phyloP scores from a whole-genome alignment of 2,797 vertebrate genomes.

The Hirundo rustica region DNA sequence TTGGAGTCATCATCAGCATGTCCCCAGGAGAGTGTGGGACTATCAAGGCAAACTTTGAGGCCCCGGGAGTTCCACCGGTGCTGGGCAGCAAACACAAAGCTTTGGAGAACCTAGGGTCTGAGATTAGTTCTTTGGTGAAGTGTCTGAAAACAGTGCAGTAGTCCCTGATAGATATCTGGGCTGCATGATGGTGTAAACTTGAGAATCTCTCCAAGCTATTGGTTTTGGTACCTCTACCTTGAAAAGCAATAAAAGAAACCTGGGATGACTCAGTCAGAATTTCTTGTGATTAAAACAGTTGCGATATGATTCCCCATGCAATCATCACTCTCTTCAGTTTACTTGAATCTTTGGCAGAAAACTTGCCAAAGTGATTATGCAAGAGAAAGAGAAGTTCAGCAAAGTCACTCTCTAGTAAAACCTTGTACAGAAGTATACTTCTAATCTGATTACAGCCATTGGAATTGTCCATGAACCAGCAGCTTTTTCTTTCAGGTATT shows the following conservation, averaged over 20 bases:
- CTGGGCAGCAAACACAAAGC: neutral
- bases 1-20: neutral
- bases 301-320: neutral
- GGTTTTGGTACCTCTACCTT: neutral
- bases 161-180: neutral
- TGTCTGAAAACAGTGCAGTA: neutral
- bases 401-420: neutral
- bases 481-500: neutral
- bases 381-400: neutral
- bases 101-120: neutral
- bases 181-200: neutral
- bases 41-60: neutral
- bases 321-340: neutral
- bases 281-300: neutral
- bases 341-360: neutral
- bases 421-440: neutral
- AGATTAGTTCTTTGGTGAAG: neutral
- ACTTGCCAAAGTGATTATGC: neutral
- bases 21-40: neutral
- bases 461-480: neutral
- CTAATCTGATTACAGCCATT: neutral
- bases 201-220: neutral
- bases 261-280: neutral
- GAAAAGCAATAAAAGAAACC: neutral
- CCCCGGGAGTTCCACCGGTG: neutral